These are phyloP conservation scores for Drosophila truncata DNA, from an alignment of 1,140 invertebrate genomes.

Conservation along the genomic window DNA sequence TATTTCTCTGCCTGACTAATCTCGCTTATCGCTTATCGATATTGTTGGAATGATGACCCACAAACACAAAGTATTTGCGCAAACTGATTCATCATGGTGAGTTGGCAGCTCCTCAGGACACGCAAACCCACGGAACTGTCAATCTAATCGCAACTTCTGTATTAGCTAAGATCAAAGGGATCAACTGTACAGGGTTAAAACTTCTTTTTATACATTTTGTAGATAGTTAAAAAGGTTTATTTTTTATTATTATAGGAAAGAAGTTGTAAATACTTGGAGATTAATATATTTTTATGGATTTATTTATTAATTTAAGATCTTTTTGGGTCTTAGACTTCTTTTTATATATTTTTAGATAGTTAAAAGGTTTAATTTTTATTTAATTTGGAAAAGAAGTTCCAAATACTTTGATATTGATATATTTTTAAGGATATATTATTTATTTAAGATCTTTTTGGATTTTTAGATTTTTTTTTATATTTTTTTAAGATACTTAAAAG, in stretches of 20 bases:
- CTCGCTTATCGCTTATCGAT: constrained; percentile 1
- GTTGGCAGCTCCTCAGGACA: constrained; percentile 11
- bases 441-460: neutral
- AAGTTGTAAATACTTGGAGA: no score
- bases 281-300: no score
- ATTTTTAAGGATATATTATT: no score
- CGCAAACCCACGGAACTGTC: neutral
- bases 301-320: neutral
- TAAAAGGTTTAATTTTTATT: no score
- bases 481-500: neutral
- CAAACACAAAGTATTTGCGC: no score
- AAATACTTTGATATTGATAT: no score
- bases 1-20: neutral
- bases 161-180: neutral
- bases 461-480: neutral
- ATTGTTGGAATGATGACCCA: neutral
- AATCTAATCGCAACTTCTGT: neutral
- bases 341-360: no score
- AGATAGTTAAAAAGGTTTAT: no score
- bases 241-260: no score
- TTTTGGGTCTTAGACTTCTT: neutral
- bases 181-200: neutral
- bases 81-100: constrained; percentile 25
- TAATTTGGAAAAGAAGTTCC: no score
- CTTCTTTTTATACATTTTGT: no score